Evolutionary conservation across 2,113 vertebrate genomes (phyloP), one percentile per base, ranked within the genome.

Genomic region (Blennius ocellaris): DNA sequence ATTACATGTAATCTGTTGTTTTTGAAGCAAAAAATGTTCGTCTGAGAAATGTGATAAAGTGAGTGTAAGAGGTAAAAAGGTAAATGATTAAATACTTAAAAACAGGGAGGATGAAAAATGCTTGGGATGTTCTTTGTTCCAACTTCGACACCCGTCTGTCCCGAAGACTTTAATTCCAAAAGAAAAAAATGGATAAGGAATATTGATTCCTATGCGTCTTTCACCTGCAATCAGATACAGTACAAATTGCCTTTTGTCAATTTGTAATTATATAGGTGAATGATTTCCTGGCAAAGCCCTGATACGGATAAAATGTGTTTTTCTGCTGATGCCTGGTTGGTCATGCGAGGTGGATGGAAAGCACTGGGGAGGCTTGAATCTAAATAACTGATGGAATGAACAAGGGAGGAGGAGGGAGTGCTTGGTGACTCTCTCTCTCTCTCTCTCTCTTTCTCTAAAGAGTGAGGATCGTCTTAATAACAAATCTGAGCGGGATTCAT

Each of bases 261-360:
- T 90, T 80, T 8, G 76, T 85, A 90, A 93, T 91, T 87, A 90
- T 87, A 80, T 67, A 86, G 88, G 81, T 85, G 83, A 90, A 84
- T 77, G 85, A 87, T 82, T 84, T 83, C 69, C 76, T 67, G 73
- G 78, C 65, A 80, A 56, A 83, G 75, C 56, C 17, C 10, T 16
- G 40, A 53, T 6, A 73, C 76, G 73, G 74, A 71, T 76, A 61
- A 82, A 84, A 71, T 52, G 45, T 69, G 49, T 16, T 71, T 84
- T 66, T 81, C 64, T 73, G 69, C 80, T 78, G 78, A 80, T 56
- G 70, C 58, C n/a, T 45, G 41, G 30, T 67, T 41, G 70, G 73
- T 45, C 69, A 55, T 56, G 65, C 44, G 14, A 59, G 40, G 21
- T 15, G 43, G 48, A 62, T 68, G 69, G 51, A 72, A 54, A 53